Evolutionary conservation across 92 coral and sea anemone species (phyloP), one percentile per base, ranked within the genome.

Genomic region (Heliopora coerulea): DNA sequence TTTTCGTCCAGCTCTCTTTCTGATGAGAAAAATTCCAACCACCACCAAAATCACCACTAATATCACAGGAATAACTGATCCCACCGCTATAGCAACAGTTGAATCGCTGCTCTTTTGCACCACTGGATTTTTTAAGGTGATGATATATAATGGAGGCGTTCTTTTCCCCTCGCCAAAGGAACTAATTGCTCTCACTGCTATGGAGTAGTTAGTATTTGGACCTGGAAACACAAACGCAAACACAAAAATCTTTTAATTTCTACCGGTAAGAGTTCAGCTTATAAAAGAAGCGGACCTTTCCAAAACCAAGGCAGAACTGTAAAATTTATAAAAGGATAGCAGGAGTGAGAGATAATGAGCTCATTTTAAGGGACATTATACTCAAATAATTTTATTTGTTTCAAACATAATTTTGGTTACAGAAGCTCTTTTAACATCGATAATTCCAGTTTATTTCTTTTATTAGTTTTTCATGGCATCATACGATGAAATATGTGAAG

Each of bases 131-230:
- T 17, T 19, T 26, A 19, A 0, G 24, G 56, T 49, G 6, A 9
- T 7, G 11, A 0, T 59, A 46, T 34, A n/a, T 10, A 67, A 20
- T 14, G 39, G 40, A 24, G 1, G 3, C 21, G 74, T 26, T 7
- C 40, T 46, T n/a, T 48, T 48, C 25, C 74, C 74, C 30, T 19
- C 48, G 5, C 74, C 74, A 19, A 67, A 34, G 20, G 20, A 17
- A 24, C 48, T 67, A 11, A 67, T 35, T 1, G 59, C 74, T 17
- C 10, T 1, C 0, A 67, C 21, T 67, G 18, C 25, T 13, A 67
- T 27, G 23, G 58, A 44, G 30, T 67, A 67, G 5, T 54, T 18
- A 7, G 41, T 8, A 3, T 29, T 21, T 56, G 27, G 62, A 3
- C 3, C 31, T 56, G 9, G 9, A 24, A 24, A 29, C 5, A 52